These are phyloP conservation scores for Proales similis DNA, from an alignment of 1,140 invertebrate species.

Conservation along the genomic window DNA sequence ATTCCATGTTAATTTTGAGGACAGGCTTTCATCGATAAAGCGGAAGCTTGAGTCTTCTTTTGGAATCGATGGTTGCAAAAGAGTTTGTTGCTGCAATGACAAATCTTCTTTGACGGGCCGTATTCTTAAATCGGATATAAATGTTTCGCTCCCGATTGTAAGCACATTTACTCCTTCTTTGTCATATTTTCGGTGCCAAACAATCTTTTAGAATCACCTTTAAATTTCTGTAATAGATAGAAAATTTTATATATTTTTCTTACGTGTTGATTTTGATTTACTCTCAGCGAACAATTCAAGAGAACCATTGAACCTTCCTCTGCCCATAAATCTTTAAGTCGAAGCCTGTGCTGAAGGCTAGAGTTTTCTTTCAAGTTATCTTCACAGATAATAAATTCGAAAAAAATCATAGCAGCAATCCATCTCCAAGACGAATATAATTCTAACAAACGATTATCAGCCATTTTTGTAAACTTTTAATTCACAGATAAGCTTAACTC, in stretches of 20 bases:
- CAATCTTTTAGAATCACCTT: too few relatives aligned
- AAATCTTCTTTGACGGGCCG: slow-evolving; percentile 23
- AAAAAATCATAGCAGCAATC: too few relatives aligned
- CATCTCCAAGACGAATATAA: too few relatives aligned
- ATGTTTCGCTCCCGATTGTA: slow-evolving; percentile 33
- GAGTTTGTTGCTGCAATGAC: neutral
- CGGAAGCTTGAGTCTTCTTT: too few relatives aligned
- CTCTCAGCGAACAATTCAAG: slow-evolving; percentile 24
- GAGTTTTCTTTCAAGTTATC: neutral
- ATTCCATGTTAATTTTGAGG: slow-evolving; percentile 35
- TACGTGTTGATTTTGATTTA: slow-evolving; percentile 28
- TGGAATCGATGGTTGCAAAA: neutral
- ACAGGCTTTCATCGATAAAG: too few relatives aligned
- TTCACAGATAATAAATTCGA: too few relatives aligned
- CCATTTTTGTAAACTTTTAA: too few relatives aligned
- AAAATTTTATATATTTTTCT: too few relatives aligned
- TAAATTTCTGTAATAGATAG: too few relatives aligned
- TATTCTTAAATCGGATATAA: slow-evolving; percentile 33
- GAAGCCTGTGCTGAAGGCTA: neutral
- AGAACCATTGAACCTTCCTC: slow-evolving; percentile 5
- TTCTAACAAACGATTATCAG: too few relatives aligned
- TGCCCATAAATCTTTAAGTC: slow-evolving; percentile 7
- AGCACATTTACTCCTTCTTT: slow-evolving; percentile 32
- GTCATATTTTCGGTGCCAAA: slow-evolving; percentile 35
- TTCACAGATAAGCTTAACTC: too few relatives aligned